Evolutionary conservation across 1,140 invertebrate genomes (phyloP), one percentile per base, ranked within the genome.

Genomic region (Asbolus verrucosus): DNA sequence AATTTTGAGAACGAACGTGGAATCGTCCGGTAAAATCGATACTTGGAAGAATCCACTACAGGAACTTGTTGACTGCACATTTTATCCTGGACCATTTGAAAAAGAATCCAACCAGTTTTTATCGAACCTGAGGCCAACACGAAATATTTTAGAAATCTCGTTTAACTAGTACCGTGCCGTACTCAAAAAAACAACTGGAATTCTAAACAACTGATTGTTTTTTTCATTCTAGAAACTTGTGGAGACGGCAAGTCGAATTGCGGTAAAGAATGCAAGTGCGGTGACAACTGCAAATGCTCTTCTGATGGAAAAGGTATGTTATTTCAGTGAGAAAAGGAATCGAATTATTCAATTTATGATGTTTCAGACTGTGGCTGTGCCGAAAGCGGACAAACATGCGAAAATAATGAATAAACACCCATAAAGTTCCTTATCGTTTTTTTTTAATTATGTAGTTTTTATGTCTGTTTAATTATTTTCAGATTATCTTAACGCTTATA

Each of bases 211-310:
- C n/a, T n/a, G 8, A 27, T 15, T 71, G 31, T 39, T 54, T 24
- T 54, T 63, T 65, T 71, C n/a, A n/a, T n/a, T 76, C 9, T 38
- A 78, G 75, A 77, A 8, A 76, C 75, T 24, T 78, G 77, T 65
- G 61, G 60, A 9, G 73, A 76, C 33, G 72, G 74, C 9, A 71
- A 77, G 36, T 61, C 65, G 36, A 75, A 77, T 27, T 81, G 79
- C 65, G 74, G 75, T 1, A 62, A 61, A 8, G 76, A 75, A 21
- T 81, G 79, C 75, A 81, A 77, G 65, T 79, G 79, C 33, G 80
- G 76, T 41, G 71, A 72, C 24, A 61, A 78, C 18, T 81, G 80
- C 72, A 77, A 78, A 71, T 81, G 80, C 71, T 65, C 73, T 9
- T 9, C 46, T 54, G 41, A 69, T 16, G 46, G 33, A 50, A 70